phyloP scores from a whole-genome alignment of 2,797 vertebrate species.

The Merluccius polli region DNA sequence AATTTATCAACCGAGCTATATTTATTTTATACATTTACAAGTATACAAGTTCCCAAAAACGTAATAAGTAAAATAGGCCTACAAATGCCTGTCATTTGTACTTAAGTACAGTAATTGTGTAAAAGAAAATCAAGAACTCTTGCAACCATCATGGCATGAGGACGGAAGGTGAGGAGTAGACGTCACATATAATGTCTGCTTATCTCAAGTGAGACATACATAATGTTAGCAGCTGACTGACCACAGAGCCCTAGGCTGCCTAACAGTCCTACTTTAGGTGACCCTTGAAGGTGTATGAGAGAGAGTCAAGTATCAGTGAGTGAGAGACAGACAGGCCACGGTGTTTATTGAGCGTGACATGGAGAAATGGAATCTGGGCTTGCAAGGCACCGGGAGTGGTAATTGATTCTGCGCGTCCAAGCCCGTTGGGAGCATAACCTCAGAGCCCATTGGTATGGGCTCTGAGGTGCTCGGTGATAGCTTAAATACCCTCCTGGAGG shows the following conservation, averaged over 20 bases:
- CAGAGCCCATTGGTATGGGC: conserved; percentile 40
- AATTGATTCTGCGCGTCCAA: conserved; percentile 69
- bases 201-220: not conserved
- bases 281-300: conserved; percentile 41
- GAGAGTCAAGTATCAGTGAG: conserved; percentile 37
- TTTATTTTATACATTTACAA: not conserved
- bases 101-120: not conserved
- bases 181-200: not conserved
- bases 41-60: not conserved
- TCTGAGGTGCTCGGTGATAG: conserved; percentile 52
- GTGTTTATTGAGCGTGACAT: conserved; percentile 70
- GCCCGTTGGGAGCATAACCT: conserved; percentile 45
- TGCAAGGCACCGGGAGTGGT: conserved; percentile 53
- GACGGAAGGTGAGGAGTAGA: not conserved
- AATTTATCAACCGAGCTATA: not conserved
- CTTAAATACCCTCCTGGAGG: conserved; percentile 42
- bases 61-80: not conserved
- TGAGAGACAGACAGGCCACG: conserved; percentile 55
- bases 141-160: no score
- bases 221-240: not conserved
- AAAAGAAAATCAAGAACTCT: no score
- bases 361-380: conserved; percentile 67
- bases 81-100: not conserved
- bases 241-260: not conserved
- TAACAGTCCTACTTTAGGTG: conserved; percentile 1